These are phyloP conservation scores for Callipepla squamata DNA, from an alignment of 2,113 vertebrate species.

Conservation along the genomic window DNA sequence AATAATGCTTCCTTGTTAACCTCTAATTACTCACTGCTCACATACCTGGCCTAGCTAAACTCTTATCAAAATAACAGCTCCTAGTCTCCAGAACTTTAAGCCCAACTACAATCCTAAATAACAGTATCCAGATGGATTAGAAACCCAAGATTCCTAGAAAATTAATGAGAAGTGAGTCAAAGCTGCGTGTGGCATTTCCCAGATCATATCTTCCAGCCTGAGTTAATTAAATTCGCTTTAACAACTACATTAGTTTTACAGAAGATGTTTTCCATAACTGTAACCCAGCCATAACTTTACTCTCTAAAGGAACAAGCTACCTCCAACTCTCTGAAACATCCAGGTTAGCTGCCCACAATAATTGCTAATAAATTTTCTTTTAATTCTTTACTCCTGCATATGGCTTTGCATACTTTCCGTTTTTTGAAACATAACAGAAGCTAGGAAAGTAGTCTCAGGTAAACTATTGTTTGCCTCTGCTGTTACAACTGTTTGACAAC, in stretches of 20 bases:
- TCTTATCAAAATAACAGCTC: background rate
- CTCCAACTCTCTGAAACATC: background rate
- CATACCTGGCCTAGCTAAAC: background rate
- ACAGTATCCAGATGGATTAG: constrained; percentile 3
- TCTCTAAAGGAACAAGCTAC: background rate
- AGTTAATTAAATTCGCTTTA: constrained; percentile 51
- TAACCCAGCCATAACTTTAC: background rate
- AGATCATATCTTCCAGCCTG: constrained; percentile 29
- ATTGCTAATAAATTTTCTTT: background rate
- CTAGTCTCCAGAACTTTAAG: background rate
- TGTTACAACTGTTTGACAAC: background rate
- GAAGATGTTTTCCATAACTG: background rate
- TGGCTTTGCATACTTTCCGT: background rate
- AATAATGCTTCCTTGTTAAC: background rate
- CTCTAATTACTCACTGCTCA: background rate
- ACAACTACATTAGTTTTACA: constrained; percentile 1
- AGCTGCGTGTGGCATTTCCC: constrained; percentile 42
- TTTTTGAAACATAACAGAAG: background rate
- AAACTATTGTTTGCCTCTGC: background rate
- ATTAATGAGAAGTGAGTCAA: constrained; percentile 26
- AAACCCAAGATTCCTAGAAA: constrained; percentile 13
- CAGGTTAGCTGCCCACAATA: background rate
- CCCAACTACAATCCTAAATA: background rate
- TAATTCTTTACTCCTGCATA: background rate
- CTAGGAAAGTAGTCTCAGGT: background rate